Evolutionary conservation across 2,888 invertebrate genomes (phyloP), one percentile per base, ranked within the genome.

Genomic region (Agrotis clavis): DNA sequence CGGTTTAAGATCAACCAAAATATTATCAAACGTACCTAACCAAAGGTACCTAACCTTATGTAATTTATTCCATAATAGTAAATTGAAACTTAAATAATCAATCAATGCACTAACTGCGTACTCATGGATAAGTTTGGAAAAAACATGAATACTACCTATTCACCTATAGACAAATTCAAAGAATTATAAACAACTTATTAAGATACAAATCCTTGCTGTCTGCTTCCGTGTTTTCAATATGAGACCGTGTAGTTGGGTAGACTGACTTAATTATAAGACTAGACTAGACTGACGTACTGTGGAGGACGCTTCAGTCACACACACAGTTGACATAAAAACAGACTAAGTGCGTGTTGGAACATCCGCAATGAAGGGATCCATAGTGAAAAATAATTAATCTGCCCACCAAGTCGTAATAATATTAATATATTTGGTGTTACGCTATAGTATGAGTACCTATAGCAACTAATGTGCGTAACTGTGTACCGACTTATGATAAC

Each of bases 141-240:
- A 64, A 21, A 71, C 30, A 47, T 21, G 41, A 45, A 30, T 54
- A 71, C 47, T 35, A 71, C 19, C 21, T 45, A 18, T 5, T 16
- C 53, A 41, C 60, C 60, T 68, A 68, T 50, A 50, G 50, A 74
- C 68, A 50, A 53, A 72, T 67, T 72, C 47, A 41, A 18, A 35
- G 61, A 64, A 74, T 61, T 65, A 30, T 56, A 68, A 53, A 50
- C 48, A 50, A 62, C 18, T 48, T 64, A 71, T 59, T 67, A 48
- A 45, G 14, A 78, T 79, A 73, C 59, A 70, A 77, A 82, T 72
- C 71, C 71, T 79, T 79, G 80, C 25, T 50, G 80, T 79, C 78
- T 75, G 71, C 78, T 79, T 79, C 78, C 81, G 67, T 75, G 71
- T 75, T 62, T 67, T 50, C 54, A 78, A 67, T 56, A 16, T 50